phyloP scores from a whole-genome alignment of 2,113 vertebrate genomes.

The Lates calcarifer region DNA sequence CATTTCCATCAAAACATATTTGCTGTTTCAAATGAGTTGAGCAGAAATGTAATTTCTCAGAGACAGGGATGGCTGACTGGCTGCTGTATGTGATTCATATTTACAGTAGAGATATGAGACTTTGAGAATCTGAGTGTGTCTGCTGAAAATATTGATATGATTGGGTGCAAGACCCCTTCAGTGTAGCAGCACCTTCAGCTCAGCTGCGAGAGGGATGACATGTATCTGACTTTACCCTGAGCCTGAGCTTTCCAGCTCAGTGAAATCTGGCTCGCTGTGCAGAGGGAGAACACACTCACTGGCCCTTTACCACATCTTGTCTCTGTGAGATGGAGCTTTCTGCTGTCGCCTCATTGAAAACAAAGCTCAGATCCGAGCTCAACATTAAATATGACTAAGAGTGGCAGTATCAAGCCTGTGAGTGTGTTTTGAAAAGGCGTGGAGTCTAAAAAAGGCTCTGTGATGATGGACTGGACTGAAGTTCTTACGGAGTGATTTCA shows the following conservation, averaged over 20 bases:
- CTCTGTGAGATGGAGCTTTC: not conserved
- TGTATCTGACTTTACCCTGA: not conserved
- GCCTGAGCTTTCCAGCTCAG: not conserved
- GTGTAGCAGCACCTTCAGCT: not conserved
- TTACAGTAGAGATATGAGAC: no score
- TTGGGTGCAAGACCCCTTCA: no score
- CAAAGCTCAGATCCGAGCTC: conserved; percentile 43
- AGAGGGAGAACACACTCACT: not conserved
- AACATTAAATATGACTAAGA: conserved; percentile 25
- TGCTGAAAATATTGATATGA: no score
- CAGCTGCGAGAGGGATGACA: not conserved
- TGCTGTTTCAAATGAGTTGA: no score
- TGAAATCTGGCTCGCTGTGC: not conserved
- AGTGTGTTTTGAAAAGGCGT: conserved; percentile 15
- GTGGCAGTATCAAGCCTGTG: not conserved
- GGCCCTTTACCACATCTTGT: not conserved
- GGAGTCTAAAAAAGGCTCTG: not conserved
- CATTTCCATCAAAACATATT: no score
- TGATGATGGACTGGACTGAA: conserved; percentile 41
- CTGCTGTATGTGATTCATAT: no score
- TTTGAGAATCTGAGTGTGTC: no score
- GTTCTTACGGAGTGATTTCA: conserved; percentile 11
- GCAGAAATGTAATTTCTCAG: no score
- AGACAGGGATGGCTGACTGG: no score
- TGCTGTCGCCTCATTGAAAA: conserved; percentile 17